phyloP scores from a whole-genome alignment of 2,888 invertebrate genomes.

The Philonicus albiceps region DNA sequence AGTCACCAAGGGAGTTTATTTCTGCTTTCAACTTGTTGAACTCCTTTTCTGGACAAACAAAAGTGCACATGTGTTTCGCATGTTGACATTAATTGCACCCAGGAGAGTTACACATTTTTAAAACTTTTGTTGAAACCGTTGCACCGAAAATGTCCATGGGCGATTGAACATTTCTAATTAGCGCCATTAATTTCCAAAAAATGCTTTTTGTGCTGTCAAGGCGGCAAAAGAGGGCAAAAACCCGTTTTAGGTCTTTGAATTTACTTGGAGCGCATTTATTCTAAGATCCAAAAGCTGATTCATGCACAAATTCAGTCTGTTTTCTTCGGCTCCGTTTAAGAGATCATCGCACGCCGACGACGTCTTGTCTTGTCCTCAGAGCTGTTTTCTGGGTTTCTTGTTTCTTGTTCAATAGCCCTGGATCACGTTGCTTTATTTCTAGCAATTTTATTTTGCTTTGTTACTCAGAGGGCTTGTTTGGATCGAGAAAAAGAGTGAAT shows the following conservation, averaged over 20 bases:
- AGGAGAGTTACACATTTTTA: conserved; percentile 12
- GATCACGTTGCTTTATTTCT: conserved; percentile 6
- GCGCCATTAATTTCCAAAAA: conserved; percentile 22
- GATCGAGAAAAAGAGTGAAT: not conserved
- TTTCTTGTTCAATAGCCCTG: conserved; percentile 29
- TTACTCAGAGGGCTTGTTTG: not conserved
- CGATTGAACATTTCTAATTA: conserved; percentile 27
- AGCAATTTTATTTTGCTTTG: conserved; percentile 1
- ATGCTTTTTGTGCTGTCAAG: conserved; percentile 11
- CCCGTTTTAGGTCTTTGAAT: not conserved
- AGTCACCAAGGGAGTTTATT: conserved; percentile 22
- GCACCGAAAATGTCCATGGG: conserved; percentile 14
- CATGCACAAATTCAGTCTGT: conserved; percentile 9
- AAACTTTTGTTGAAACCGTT: conserved; percentile 1
- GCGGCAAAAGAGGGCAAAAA: not conserved
- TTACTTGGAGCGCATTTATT: conserved; percentile 1
- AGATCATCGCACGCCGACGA: conserved; percentile 15
- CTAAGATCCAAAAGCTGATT: conserved; percentile 3
- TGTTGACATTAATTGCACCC: conserved; percentile 13
- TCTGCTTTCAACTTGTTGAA: conserved; percentile 17
- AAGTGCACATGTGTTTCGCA: conserved; percentile 18
- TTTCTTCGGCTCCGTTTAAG: conserved; percentile 5
- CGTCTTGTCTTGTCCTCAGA: conserved; percentile 19
- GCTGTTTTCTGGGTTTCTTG: conserved; percentile 9
- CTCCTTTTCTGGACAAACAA: conserved; percentile 5